Evolutionary conservation across 2,888 invertebrate genomes (phyloP), one percentile per base, ranked within the genome.

Genomic region (Pyrgus malvae): DNA sequence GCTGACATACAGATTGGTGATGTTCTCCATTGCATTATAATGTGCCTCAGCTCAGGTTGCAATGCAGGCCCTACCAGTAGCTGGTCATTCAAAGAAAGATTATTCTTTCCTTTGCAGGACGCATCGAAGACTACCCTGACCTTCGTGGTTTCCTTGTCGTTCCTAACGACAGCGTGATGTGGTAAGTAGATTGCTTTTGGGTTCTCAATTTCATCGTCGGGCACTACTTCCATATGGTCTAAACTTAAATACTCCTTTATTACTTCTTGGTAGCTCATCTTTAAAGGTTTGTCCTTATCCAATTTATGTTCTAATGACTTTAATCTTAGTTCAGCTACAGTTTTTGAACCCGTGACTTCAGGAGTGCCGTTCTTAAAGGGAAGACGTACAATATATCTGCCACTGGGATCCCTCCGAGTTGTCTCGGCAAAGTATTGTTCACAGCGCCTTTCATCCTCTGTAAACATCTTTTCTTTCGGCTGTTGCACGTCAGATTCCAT

Each of bases 1-100:
- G 59, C 62, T 2, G 50, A 42, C n/a, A 65, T n/a, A 37, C 59
- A 56, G 8, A 63, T 54, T 6, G 51, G 51, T 37, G 58, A 48
- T 9, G 8, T 21, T 19, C 63, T 49, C 63, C 62, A 70, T 33
- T 65, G 42, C 53, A 66, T 57, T 3, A 70, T 21, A 1, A 70
- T 58, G n/a, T 62, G 55, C 23, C 67, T 60, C 38, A 70, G 11
- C 23, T 66, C 63, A n/a, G 65, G 55, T 59, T 70, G 69, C 11
- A 68, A 53, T 1, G 48, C 54, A 7, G 68, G 64, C 8, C 67
- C 69, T 4, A 62, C 53, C 46, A 66, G 23, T 12, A 70, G 29
- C 4, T 35, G 42, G 17, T 67, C 62, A 44, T 69, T 69, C 3
- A 71, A 40, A 4, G 65, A 64, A 1, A 53, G 44, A 23, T 61